Evolutionary conservation across 1,140 invertebrate species (phyloP).

Genomic region (Drosophila pruinosa): DNA sequence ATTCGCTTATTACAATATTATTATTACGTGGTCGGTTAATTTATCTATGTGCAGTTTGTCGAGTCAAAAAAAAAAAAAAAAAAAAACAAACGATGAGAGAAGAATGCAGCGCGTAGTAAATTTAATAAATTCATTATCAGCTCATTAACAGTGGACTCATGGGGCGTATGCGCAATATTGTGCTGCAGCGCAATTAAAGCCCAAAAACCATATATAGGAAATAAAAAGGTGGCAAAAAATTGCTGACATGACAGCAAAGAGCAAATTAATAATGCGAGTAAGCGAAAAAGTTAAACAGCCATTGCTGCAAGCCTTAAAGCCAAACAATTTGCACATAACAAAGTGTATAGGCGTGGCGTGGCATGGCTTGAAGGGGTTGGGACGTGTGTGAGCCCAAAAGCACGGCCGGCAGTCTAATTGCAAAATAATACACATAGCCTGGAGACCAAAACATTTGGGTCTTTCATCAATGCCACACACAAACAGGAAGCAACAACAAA

Average conservation of each 20-base stretch:
- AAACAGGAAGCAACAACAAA: conserved; percentile 29
- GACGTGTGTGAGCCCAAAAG: conserved; percentile 7
- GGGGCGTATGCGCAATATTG: conserved; percentile 60
- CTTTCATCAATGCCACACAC: conserved; percentile 73
- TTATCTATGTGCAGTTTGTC: conserved; percentile 36
- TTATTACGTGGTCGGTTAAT: conserved; percentile 45
- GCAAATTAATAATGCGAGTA: conserved; percentile 42
- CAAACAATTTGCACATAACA: conserved; percentile 32
- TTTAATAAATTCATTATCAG: conserved; percentile 81
- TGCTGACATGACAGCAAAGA: conserved; percentile 29
- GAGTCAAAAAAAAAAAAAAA: background rate
- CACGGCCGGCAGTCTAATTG: conserved; percentile 66
- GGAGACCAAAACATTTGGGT: conserved; percentile 20
- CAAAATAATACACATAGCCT: conserved; percentile 68
- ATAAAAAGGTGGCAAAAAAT: conserved; percentile 5
- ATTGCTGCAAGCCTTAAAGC: conserved; percentile 53
- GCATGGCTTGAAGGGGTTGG: background rate
- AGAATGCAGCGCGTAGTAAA: conserved; percentile 67
- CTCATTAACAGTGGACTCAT: conserved; percentile 61
- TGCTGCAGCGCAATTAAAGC: conserved; percentile 53
- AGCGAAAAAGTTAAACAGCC: conserved; percentile 32
- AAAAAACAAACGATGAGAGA: background rate
- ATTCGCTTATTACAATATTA: conserved; percentile 42
- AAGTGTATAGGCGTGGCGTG: conserved; percentile 30
- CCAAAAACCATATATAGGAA: conserved; percentile 6